phyloP scores from a whole-genome alignment of 2,888 invertebrate genomes.

The Blera fallax region DNA sequence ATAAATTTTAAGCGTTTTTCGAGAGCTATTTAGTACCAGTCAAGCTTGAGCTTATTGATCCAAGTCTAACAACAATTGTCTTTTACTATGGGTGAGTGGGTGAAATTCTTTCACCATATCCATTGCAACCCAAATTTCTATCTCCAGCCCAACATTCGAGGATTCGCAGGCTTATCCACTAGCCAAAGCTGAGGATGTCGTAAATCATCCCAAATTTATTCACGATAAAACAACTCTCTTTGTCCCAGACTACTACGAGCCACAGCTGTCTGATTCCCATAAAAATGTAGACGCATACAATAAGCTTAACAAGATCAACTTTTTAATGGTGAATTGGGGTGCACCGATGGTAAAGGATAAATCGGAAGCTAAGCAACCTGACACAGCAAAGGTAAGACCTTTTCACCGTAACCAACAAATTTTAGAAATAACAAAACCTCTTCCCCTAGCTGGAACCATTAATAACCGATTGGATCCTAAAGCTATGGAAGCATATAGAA shows the following conservation, averaged over 20 bases:
- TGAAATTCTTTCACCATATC: too few relatives aligned
- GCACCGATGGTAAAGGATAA: neutral
- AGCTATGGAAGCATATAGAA: neutral
- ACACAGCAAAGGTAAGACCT: neutral
- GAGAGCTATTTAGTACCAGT: too few relatives aligned
- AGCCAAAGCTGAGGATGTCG: neutral
- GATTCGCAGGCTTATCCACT: too few relatives aligned
- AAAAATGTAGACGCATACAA: neutral
- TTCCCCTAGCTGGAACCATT: neutral
- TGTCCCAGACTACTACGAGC: neutral
- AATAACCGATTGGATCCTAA: neutral
- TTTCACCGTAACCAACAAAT: neutral
- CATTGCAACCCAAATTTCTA: too few relatives aligned
- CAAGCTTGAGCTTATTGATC: too few relatives aligned
- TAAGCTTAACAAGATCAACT: neutral
- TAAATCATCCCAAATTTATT: neutral
- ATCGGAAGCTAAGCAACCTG: neutral
- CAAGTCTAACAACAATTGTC: too few relatives aligned
- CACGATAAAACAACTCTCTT: neutral
- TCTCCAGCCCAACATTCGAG: too few relatives aligned
- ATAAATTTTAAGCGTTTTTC: too few relatives aligned
- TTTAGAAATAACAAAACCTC: neutral
- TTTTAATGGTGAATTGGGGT: neutral
- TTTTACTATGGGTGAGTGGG: too few relatives aligned
- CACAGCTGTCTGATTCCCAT: neutral